Evolutionary conservation across 2,113 vertebrate species (phyloP), one percentile per base, ranked within the genome.

Genomic region (Esox niger): DNA sequence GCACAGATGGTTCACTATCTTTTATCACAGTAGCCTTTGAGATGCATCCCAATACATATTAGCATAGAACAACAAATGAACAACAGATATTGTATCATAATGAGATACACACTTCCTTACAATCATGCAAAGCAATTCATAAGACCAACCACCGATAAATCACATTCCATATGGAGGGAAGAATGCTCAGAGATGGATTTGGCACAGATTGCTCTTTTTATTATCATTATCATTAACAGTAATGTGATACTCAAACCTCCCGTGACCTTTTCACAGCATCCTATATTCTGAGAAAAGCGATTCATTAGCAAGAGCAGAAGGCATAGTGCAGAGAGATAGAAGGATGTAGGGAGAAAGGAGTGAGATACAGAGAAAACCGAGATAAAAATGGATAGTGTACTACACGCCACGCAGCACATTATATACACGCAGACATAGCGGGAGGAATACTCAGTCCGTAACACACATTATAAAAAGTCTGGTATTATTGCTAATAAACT

Each of bases 221-320:
- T 91, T 90, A 85, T 86, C 85, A 86, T 88, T 89, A 91, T 29
- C 57, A 52, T 43, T 17, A 43, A 86, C 90, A 86, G 82, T 87
- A 88, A 89, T 89, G 85, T 87, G 86, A 87, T 90, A 82, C 80
- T 43, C 86, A 86, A 79, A 86, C 86, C 88, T 85, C 85, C 46
- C 64, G 83, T 87, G 86, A 90, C 89, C 84, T 78, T 76, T 79
- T 79, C 87, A 79, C 88, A 88, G 87, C 81, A 81, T 86, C 82
- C 82, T 81, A 83, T 87, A 87, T 86, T 90, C 86, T 88, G 84
- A 88, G 76, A 86, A 88, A 68, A 80, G 81, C 87, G 87, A 88
- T 84, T 88, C 85, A 88, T 90, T 88, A 88, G 86, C 81, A 88
- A 80, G 88, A 90, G 84, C 89, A 90, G 87, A 89, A 86, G 64